These are phyloP conservation scores for Sus scrofa DNA, from an alignment of 2,113 vertebrate species.

Conservation along the genomic window T2T-Sscrofa CM000824.6:144203501-144204000, in stretches of 20 bases:
- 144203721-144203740: background rate
- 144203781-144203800: background rate
- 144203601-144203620: background rate
- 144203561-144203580: background rate
- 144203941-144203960: constrained; percentile 1
- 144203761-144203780: background rate
- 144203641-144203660: background rate
- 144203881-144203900: background rate
- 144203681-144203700: constrained; percentile 36
- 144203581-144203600: background rate
- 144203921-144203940: constrained; percentile 13
- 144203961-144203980: background rate
- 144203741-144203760: constrained; percentile 8
- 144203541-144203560: background rate
- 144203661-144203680: background rate
- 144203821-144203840: background rate
- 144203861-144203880: background rate
- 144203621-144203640: background rate
- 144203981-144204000: background rate
- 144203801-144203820: background rate
- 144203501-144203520: background rate
- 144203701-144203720: background rate
- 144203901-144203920: background rate
- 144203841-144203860: background rate
- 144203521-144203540: background rate